Evolutionary conservation across 1,140 invertebrate genomes (phyloP).

Genomic region (Eriocheir sinensis): DNA sequence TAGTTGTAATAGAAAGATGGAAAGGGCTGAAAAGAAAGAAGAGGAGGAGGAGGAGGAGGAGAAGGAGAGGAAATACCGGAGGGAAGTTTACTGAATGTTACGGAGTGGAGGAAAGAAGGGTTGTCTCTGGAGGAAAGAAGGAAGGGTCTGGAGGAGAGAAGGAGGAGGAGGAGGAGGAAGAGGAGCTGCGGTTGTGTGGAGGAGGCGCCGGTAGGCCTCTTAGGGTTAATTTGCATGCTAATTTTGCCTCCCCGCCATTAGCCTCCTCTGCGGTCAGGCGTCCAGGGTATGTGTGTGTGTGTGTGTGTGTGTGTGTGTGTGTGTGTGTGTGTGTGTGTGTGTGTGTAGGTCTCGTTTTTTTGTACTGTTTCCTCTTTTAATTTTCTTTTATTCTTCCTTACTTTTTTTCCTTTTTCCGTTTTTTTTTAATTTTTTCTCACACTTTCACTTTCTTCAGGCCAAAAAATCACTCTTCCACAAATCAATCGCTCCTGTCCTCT

Average conservation of each 20-base stretch:
- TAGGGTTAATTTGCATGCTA: conserved; percentile 54
- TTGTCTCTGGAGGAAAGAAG: too few species aligned
- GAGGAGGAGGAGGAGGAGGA: too few species aligned
- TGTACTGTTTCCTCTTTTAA: background rate
- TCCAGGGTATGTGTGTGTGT: background rate
- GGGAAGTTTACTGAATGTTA: too few species aligned
- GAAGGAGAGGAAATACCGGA: too few species aligned
- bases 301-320: conserved; percentile 55
- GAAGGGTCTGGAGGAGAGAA: too few species aligned
- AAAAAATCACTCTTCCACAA: background rate
- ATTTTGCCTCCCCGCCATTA: conserved; percentile 53
- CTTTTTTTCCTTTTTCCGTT: background rate
- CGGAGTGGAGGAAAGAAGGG: too few species aligned
- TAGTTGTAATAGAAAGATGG: too few species aligned
- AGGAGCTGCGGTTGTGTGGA: background rate
- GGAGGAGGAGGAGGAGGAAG: background rate
- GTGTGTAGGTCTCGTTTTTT: conserved; percentile 21
- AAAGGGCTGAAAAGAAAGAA: too few species aligned
- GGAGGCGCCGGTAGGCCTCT: conserved; percentile 40
- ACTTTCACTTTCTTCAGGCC: background rate
- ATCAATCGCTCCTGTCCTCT: background rate
- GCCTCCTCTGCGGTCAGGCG: conserved; percentile 9
- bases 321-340: conserved; percentile 29
- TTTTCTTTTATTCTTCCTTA: background rate
- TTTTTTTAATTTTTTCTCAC: background rate